These are phyloP conservation scores for Petrocephalus zakoni DNA, from an alignment of 2,113 vertebrate species.

Conservation along the genomic window DNA sequence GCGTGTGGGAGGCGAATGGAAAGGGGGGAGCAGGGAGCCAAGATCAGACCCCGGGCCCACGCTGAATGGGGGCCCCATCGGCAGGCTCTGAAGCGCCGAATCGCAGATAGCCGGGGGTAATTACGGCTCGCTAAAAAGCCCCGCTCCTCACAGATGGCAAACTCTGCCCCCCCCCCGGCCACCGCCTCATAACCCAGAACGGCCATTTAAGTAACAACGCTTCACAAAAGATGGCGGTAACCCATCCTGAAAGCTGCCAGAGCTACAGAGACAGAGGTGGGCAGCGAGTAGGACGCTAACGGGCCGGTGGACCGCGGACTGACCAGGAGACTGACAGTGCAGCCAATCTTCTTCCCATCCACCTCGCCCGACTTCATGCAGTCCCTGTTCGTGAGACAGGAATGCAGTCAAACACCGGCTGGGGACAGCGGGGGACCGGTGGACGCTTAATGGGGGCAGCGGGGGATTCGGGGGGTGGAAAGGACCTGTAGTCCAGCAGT, in stretches of 20 bases:
- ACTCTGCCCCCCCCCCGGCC: not conserved
- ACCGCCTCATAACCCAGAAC: not conserved
- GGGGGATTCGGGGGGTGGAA: not conserved
- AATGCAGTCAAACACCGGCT: slow-evolving; percentile 1
- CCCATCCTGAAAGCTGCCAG: not conserved
- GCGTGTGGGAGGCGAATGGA: not conserved
- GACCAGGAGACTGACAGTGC: slow-evolving; percentile 95
- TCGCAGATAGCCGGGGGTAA: not conserved
- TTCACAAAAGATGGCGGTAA: not conserved
- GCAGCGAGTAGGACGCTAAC: not conserved
- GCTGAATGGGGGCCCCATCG: not conserved
- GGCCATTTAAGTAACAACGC: too few species aligned
- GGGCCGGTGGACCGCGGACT: slow-evolving; percentile 36
- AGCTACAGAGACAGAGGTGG: not conserved
- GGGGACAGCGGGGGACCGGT: not conserved
- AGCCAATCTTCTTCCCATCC: slow-evolving; percentile 96
- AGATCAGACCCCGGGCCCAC: slow-evolving; percentile 7
- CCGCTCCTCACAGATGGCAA: not conserved
- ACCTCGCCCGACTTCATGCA: slow-evolving; percentile 98
- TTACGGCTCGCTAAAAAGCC: not conserved
- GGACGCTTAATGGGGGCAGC: not conserved
- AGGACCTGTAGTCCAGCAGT: slow-evolving; percentile 81
- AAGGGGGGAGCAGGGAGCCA: not conserved
- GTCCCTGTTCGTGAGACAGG: slow-evolving; percentile 66
- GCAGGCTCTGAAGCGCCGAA: too few species aligned